A percentile compares a stretch with the other conserved stretches of the same genome.
These are phyloP conservation scores for Gulo gulo DNA, from an alignment of 2,113 vertebrate species.

Conservation along the genomic window DNA sequence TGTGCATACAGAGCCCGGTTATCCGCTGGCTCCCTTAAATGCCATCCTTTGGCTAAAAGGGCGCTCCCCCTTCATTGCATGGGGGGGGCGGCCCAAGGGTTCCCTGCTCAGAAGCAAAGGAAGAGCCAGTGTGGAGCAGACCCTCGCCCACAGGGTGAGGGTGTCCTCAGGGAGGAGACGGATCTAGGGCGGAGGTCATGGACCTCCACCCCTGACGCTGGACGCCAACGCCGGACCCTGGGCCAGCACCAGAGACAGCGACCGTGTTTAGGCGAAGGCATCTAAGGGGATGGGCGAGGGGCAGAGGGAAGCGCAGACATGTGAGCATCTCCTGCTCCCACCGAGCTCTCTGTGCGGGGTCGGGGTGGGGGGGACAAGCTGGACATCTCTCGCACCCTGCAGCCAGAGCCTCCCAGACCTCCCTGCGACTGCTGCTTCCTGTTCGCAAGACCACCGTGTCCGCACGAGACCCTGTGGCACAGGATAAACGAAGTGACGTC, in stretches of 20 bases:
- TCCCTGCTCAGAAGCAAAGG: background rate
- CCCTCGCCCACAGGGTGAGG: accelerated
- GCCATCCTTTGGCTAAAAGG: background rate
- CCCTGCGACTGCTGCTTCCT: background rate
- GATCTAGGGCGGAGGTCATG: background rate
- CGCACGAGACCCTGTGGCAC: background rate
- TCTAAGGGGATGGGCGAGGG: accelerated
- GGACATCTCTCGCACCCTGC: accelerated
- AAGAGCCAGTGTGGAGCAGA: background rate
- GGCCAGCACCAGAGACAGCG: background rate
- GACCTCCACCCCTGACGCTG: too few relatives aligned
- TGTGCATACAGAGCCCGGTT: background rate
- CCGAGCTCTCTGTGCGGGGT: too few relatives aligned
- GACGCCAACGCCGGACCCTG: accelerated
- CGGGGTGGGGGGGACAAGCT: too few relatives aligned
- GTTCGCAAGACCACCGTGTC: background rate
- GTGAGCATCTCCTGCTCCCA: background rate
- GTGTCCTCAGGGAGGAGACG: background rate
- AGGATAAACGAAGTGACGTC: background rate
- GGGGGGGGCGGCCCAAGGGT: background rate
- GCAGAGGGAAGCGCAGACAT: accelerated
- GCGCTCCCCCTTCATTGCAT: too few relatives aligned
- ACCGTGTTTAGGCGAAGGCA: accelerated
- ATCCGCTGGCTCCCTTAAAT: background rate
- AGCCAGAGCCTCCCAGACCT: accelerated